Conservation (phyloP, 64 coral and sea anemone species). For the Trachythela sp. region DNA sequence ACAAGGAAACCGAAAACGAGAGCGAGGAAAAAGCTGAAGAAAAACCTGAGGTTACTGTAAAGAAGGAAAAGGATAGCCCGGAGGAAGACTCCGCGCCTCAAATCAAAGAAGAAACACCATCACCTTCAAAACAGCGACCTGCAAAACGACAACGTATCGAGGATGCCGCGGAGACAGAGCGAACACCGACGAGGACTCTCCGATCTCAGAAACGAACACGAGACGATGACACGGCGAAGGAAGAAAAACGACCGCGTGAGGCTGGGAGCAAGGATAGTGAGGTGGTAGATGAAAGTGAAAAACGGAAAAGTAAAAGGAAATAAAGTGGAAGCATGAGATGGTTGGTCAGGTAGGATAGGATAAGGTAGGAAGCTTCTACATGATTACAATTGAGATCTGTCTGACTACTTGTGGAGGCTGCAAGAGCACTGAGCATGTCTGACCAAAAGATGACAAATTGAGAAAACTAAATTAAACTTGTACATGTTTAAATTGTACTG, state of each 20-base stretch:
- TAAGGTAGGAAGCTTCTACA: too few species aligned
- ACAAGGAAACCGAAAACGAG: neutral
- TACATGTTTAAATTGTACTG: too few species aligned
- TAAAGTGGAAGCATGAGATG: neutral
- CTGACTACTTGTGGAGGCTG: neutral
- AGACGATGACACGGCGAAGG: neutral
- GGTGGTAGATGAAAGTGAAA: neutral
- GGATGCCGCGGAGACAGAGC: neutral
- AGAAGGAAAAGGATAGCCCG: neutral
- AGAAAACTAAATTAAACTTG: too few species aligned
- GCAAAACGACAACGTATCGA: neutral
- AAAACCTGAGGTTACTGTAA: neutral
- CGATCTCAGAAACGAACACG: slow-evolving; percentile 23
- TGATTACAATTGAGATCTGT: neutral
- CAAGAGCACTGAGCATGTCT: too few species aligned
- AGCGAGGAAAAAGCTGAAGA: neutral
- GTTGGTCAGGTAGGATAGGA: neutral
- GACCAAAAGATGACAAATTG: too few species aligned
- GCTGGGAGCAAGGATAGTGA: neutral
- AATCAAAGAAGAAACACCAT: neutral
- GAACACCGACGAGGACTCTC: neutral
- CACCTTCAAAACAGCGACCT: too few species aligned
- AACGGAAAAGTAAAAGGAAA: neutral
- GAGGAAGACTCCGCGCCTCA: neutral
- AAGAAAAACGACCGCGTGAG: slow-evolving; percentile 4